Evolutionary conservation across 2,797 vertebrate species (phyloP).

Genomic region (Manis crassicaudata): DNA sequence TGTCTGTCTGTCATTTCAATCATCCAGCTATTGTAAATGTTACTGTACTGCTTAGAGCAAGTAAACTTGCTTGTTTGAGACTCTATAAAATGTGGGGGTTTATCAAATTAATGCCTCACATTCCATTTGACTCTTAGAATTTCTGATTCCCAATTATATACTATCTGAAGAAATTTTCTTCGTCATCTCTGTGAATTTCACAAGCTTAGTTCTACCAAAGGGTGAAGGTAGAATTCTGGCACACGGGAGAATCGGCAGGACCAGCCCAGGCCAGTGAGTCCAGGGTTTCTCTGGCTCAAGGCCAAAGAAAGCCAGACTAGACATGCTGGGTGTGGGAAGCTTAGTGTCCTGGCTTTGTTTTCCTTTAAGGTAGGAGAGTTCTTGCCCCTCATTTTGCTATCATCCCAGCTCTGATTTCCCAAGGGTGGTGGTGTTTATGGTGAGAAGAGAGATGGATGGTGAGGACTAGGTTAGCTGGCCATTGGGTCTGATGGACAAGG

Average conservation of each 20-base stretch:
- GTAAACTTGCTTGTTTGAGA: background rate
- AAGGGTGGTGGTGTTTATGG: background rate
- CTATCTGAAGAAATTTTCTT: background rate
- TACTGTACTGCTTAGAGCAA: background rate
- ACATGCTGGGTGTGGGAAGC: background rate
- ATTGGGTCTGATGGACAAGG: background rate
- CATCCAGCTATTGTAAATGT: background rate
- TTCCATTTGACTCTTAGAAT: conserved; percentile 6
- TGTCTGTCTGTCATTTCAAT: background rate
- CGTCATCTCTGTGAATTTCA: background rate
- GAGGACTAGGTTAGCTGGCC: background rate
- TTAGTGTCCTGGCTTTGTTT: background rate
- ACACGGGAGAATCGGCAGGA: background rate
- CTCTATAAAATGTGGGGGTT: background rate
- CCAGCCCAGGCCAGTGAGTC: background rate
- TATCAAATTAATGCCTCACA: background rate
- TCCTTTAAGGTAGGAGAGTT: background rate
- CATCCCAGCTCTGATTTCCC: background rate
- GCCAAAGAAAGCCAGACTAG: background rate
- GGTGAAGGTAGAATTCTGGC: background rate
- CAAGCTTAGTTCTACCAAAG: background rate
- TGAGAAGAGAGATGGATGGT: background rate
- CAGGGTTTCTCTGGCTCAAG: background rate
- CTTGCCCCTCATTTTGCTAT: background rate
- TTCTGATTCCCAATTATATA: background rate